Base-by-base conservation (phyloP, 2,888 invertebrate genomes). In the Globia sparganii region DNA sequence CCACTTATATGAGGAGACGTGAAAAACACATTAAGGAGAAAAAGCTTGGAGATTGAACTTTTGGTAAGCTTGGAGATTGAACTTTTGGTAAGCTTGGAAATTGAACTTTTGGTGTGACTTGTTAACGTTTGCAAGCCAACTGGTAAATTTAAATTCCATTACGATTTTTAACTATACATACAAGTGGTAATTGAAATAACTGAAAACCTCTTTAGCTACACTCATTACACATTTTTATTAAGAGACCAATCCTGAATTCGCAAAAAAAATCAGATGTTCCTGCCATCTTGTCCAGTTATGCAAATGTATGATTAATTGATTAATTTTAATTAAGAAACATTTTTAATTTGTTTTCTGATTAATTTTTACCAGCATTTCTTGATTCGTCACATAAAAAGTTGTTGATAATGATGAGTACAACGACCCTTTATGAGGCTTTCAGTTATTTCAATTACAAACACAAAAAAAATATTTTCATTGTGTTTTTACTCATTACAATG, bases 1-100 rank as follows among this genome's bases (percentile, higher is more conserved):
- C 15, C 40, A 65, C 65, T 77, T 83, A 46, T 80, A 6, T 61
- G 61, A 21, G 25, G 25, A 58, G 59, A 78, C 83, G 78, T 66
- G 78, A 71, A 80, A 80, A 71, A 43, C 37, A 49, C 65, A 80
- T 80, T 77, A 80, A 25, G 49, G 18, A 28, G n/a, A 61, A 59
- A 68, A 71, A 40, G 21, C n/a, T 56, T 56, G 59, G 0, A 66
- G 3, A 37, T 49, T 43, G 34, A 70, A 58, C n/a, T 61, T 69
- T 53, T 15, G n/a, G 15, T n/a, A 71, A 40, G 21, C n/a, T 56
- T 56, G 59, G 0, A 66, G 3, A 37, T 49, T 43, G 34, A 70
- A n/a, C n/a, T n/a, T n/a, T n/a, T n/a, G n/a, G n/a, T n/a, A 71
- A 40, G 21, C n/a, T 56, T 56, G 59, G 0, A 66, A 2, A 37